These are phyloP conservation scores for Polietes domitor DNA, from an alignment of 2,888 invertebrate genomes.

Conservation along the genomic window DNA sequence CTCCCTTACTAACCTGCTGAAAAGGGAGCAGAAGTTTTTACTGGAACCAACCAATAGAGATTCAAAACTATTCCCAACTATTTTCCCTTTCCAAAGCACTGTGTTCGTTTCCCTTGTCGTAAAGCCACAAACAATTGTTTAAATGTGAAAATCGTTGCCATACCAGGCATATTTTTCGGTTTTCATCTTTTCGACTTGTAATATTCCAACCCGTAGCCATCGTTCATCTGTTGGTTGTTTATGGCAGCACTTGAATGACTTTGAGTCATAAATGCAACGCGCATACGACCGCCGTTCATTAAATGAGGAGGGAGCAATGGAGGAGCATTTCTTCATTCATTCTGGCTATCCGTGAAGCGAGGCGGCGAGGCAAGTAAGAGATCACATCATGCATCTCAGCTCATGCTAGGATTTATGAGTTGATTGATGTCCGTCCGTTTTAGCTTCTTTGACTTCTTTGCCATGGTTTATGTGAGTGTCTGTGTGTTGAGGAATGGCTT, in stretches of 20 bases:
- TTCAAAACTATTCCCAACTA: too few species aligned
- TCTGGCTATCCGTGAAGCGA: background rate
- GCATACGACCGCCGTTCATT: background rate
- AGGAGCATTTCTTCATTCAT: background rate
- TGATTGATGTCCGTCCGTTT: background rate
- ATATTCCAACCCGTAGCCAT: too few species aligned
- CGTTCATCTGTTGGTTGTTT: background rate
- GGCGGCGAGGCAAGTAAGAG: background rate
- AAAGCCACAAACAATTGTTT: background rate
- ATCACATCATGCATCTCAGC: background rate
- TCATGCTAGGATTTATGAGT: background rate
- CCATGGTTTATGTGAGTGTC: background rate
- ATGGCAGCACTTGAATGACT: background rate
- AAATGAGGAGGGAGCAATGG: background rate
- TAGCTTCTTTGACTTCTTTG: background rate
- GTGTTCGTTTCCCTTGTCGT: background rate
- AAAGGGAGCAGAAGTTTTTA: too few species aligned
- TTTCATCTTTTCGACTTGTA: background rate
- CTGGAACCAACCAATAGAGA: too few species aligned
- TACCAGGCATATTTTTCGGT: background rate
- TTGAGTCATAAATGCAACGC: background rate
- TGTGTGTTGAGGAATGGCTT: too few species aligned
- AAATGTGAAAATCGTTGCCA: conserved; percentile 25
- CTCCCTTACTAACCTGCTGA: too few species aligned
- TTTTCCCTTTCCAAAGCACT: background rate